These are phyloP conservation scores for Eurystomus gularis DNA, from an alignment of 2,113 vertebrate species.

Conservation along the genomic window DNA sequence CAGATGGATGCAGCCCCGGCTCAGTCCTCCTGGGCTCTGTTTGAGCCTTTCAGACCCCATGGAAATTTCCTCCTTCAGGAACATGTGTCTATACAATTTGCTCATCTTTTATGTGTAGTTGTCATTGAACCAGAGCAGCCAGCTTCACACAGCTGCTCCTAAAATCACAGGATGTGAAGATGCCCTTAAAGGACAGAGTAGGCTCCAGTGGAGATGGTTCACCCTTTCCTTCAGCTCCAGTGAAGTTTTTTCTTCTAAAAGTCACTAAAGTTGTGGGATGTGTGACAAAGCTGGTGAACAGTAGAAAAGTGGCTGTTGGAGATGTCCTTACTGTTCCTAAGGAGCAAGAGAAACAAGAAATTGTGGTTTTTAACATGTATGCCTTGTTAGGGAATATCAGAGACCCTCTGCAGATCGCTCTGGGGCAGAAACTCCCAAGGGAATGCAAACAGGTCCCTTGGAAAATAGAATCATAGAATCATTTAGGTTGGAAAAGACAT, in stretches of 20 bases:
- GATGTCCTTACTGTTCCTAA: neutral
- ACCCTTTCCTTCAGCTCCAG: neutral
- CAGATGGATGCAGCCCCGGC: neutral
- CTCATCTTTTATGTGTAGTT: neutral
- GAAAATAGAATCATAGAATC: neutral
- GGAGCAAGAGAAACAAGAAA: neutral
- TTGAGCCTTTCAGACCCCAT: neutral
- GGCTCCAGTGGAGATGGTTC: neutral
- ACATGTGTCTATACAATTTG: neutral
- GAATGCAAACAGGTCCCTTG: neutral
- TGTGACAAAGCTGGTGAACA: neutral
- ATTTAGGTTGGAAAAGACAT: too few species aligned
- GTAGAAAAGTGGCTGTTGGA: neutral
- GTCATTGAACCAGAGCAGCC: neutral
- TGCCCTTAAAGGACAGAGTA: neutral
- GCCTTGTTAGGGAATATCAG: neutral
- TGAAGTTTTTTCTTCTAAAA: neutral
- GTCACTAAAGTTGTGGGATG: neutral
- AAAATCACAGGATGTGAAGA: neutral
- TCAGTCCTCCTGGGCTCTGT: neutral
- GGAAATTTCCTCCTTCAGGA: neutral
- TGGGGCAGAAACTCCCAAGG: neutral
- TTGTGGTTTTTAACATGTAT: neutral
- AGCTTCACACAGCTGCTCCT: neutral
- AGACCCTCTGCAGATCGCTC: neutral